Conservation (phyloP, 2,888 invertebrate genomes). For the Leucoma salicis region DNA sequence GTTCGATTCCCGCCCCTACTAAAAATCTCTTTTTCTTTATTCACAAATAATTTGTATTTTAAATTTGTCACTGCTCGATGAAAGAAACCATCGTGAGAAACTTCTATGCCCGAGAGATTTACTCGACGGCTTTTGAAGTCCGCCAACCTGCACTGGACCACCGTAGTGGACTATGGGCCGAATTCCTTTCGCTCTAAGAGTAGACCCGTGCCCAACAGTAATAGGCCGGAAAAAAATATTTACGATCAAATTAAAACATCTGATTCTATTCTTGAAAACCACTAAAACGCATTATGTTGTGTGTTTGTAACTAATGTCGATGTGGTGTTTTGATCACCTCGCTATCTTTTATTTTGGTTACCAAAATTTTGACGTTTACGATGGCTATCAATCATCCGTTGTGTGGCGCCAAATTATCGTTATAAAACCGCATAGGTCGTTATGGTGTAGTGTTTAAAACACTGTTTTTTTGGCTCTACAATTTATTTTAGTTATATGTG, state of each 20-base stretch:
- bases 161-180: too few relatives aligned
- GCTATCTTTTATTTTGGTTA: conserved; percentile 48
- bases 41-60: too few relatives aligned
- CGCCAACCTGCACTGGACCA: too few relatives aligned
- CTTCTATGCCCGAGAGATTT: too few relatives aligned
- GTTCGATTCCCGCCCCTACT: too few relatives aligned
- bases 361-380: conserved; percentile 57
- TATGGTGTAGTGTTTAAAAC: conserved; percentile 47
- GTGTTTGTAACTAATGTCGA: conserved; percentile 44
- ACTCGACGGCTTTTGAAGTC: too few relatives aligned
- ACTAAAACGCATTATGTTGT: conserved; percentile 39
- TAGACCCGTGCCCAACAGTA: too few relatives aligned
- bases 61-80: too few relatives aligned
- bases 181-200: too few relatives aligned
- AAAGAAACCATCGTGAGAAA: too few relatives aligned
- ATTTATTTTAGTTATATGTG: conserved; percentile 26
- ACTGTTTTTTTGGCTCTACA: conserved; percentile 34
- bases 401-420: conserved; percentile 58
- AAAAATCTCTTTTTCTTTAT: too few relatives aligned
- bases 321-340: conserved; percentile 46
- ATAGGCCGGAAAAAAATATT: too few relatives aligned
- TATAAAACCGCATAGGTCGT: conserved; percentile 45
- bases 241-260: conserved; percentile 28
- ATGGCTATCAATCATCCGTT: conserved; percentile 57
- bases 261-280: conserved; percentile 36